Percentiles rank a stretch among this genome's conserved stretches.
Evolutionary conservation across 2,888 invertebrate genomes (phyloP).

Genomic region (Glyphotaelius pellucidus): DNA sequence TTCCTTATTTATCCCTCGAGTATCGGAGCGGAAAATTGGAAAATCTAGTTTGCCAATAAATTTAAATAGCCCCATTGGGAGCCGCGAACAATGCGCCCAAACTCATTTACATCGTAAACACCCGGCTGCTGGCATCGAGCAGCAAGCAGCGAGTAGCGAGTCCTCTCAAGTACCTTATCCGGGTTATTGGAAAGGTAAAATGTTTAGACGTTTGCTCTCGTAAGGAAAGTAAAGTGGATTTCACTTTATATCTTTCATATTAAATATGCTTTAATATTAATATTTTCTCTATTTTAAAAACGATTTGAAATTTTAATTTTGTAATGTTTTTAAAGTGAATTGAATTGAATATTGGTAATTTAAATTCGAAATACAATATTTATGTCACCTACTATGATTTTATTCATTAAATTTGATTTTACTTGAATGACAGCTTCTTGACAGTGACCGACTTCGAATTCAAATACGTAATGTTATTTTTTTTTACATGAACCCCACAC

Average conservation of each 20-base stretch:
- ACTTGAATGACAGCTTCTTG: too few relatives aligned
- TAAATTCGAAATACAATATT: background rate
- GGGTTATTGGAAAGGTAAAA: background rate
- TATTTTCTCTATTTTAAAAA: too few relatives aligned
- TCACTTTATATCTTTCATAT: too few relatives aligned
- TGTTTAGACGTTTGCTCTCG: background rate
- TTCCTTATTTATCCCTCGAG: constrained; percentile 10
- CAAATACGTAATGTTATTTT: too few relatives aligned
- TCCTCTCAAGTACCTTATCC: background rate
- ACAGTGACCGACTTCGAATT: too few relatives aligned
- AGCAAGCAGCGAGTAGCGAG: background rate
- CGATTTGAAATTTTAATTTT: too few relatives aligned
- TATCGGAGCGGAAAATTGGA: constrained; percentile 59
- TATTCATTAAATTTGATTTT: too few relatives aligned
- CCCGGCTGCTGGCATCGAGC: background rate
- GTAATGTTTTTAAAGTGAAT: too few relatives aligned
- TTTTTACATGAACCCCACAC: too few relatives aligned
- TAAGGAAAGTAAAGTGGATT: background rate
- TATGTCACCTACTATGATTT: background rate
- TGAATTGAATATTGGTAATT: background rate
- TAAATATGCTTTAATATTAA: too few relatives aligned
- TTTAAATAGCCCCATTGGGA: constrained; percentile 61
- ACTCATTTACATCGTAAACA: constrained; percentile 49
- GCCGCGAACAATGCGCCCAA: constrained; percentile 23
- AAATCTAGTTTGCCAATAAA: constrained; percentile 62